Base-by-base conservation (phyloP, 1,140 invertebrate genomes). In the Phocides pigmalion region DNA sequence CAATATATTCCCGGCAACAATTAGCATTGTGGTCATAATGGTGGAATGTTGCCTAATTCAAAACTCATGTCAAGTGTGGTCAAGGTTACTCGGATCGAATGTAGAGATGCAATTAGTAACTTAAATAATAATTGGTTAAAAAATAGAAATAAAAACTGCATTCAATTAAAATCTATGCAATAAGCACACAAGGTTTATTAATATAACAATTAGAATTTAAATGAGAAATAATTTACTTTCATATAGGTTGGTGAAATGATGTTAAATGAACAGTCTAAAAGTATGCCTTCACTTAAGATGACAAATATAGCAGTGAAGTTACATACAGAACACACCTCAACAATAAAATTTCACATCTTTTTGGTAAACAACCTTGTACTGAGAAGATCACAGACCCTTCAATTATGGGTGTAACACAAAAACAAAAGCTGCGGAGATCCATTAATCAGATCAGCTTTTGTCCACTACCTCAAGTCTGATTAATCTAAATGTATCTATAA, bases 121-220 rank as follows among this genome's bases (percentile, higher is more conserved):
- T 8, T 1, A 25, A 47, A 47, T 25, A 25, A 47, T 47, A 20
- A 28, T 4, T 28, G 2, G 25, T 3, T 28, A 6, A 8, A 28
- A 28, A 28, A 28, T 28, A 8, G 9, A 58, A 58, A 58, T 58
- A 58, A 58, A 58, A 58, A 58, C 54, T 58, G 20, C 54, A 58
- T 44, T 58, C 14, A 58, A 28, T 58, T 58, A 44, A 44, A 58
- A 58, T 46, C 54, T 58, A 58, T 58, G 54, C 54, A 58, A 58
- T 58, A 58, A 58, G 54, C 54, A 58, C 54, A 58, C 54, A 58
- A 58, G 54, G 54, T 58, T 58, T 58, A 58, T 58, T 58, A 58
- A 32, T 58, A 58, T 42, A 58, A 58, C 54, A 58, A 58, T 58
- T 44, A 58, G 54, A 58, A 44, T 44, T 58, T 32, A 58, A 58